Base-by-base conservation (phyloP, 2,888 invertebrate species). In the Malthinus flaveolus region DNA sequence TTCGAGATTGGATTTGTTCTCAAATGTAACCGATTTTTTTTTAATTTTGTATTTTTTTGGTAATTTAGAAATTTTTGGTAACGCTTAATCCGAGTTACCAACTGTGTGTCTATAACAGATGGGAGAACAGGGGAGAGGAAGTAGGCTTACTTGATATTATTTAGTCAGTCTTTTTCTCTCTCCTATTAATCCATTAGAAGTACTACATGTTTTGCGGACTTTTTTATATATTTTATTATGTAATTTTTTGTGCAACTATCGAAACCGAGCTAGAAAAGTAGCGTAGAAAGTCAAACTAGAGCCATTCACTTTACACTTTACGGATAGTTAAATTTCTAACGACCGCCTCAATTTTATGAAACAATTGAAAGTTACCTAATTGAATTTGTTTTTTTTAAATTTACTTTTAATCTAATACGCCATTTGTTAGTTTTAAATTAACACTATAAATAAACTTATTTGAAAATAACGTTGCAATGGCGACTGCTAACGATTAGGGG, bases 161-260 rank as follows among this genome's bases (percentile, higher is more conserved):
- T 71, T 75, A 87, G 87, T 87, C 87, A 87, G 87, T 87, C 87
- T 87, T 87, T 87, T 87, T 87, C 87, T 87, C 87, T 87, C 87
- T 87, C 87, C 87, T 87, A 87, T 87, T 72, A 68, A 68, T 68
- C 68, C 68, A 67, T 70, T 71, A 64, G 68, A 56, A 65, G 49
- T 39, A 37, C 65, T 53, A 51, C 65, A 49, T 13, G 9, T 45
- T 23, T 45, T 31, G 32, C 11, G n/a, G 11, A 45, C 31, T 31
- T n/a, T n/a, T n/a, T n/a, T n/a, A n/a, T n/a, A n/a, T 35, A 3
- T 35, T 23, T 3, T 23, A 23, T 23, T 23, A 23, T 23, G 23
- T 23, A 23, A 23, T 3, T 23, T 23, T 23, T 2, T 23, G 2
- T 23, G 23, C 2, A n/a, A n/a, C n/a, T n/a, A 3, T 23, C 5